A percentile compares a stretch with the other conserved stretches of the same genome.
These are phyloP conservation scores for Thunnus albacares DNA, from an alignment of 2,797 vertebrate genomes.

Conservation along the genomic window DNA sequence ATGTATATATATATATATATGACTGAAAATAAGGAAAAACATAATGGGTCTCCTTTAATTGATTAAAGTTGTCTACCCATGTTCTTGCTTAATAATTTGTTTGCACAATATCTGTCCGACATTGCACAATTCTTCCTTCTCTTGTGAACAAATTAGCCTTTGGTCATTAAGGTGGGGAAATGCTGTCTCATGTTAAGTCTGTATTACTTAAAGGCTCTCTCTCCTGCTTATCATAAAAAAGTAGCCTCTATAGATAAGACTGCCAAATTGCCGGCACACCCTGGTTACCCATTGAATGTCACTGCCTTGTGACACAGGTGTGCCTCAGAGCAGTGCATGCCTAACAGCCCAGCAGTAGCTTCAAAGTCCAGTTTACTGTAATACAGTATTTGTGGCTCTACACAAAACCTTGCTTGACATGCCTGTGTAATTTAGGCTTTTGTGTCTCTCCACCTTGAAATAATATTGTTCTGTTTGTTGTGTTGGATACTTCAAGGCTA, in stretches of 20 bases:
- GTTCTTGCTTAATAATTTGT: not conserved
- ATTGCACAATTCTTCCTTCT: conserved; percentile 14
- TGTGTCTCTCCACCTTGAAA: conserved; percentile 32
- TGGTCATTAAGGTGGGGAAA: not conserved
- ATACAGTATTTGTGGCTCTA: not conserved
- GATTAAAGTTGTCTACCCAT: not conserved
- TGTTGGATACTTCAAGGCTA: conserved; percentile 31
- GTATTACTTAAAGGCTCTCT: conserved; percentile 21
- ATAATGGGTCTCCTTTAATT: too few species aligned
- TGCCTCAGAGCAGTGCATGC: not conserved
- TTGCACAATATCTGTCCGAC: not conserved
- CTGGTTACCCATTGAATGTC: conserved; percentile 37
- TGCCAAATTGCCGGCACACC: conserved; percentile 19
- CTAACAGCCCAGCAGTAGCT: not conserved
- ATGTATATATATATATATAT: too few species aligned
- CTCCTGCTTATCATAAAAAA: conserved; percentile 32
- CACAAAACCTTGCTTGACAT: conserved; percentile 14
- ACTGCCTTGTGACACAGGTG: conserved; percentile 40
- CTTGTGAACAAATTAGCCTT: conserved; percentile 3
- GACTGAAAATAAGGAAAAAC: too few species aligned
- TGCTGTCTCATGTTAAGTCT: conserved; percentile 8
- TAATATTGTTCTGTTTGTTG: conserved; percentile 26
- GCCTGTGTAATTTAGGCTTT: conserved; percentile 36
- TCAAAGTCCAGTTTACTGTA: conserved; percentile 37
- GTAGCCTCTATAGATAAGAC: not conserved